These are phyloP conservation scores for Morpho deidamia DNA, from an alignment of 2,888 invertebrate genomes.

Conservation along the genomic window DNA sequence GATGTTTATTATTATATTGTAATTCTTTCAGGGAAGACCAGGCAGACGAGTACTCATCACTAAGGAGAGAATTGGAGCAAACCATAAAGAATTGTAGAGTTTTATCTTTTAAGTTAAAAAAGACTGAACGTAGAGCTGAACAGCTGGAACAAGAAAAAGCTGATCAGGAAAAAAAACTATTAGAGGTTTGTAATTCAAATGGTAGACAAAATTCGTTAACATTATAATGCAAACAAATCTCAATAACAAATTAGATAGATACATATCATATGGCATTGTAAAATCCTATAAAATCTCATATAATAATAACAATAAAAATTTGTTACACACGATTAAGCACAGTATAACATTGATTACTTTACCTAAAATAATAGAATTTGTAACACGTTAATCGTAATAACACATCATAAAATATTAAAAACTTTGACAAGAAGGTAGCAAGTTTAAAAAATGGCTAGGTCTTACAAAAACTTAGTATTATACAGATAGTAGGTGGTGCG, in stretches of 20 bases:
- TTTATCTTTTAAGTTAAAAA: constrained; percentile 97
- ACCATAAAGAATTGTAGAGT: constrained; percentile 99
- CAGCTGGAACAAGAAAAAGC: constrained; percentile 92
- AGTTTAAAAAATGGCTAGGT: too few species aligned
- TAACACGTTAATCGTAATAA: too few species aligned
- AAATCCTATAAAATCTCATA: too few species aligned
- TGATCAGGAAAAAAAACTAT: constrained; percentile 83
- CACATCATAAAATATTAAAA: too few species aligned
- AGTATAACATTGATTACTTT: too few species aligned
- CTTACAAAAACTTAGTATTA: constrained; percentile 18
- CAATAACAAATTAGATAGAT: too few species aligned
- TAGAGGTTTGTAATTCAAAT: constrained; percentile 48
- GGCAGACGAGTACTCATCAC: constrained; percentile 95
- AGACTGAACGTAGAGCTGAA: constrained; percentile 93
- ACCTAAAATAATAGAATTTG: too few species aligned
- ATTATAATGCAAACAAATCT: constrained; percentile 6
- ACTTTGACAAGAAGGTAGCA: too few species aligned
- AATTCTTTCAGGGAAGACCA: constrained; percentile 89
- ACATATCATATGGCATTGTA: too few species aligned
- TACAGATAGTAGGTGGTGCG: constrained; percentile 76
- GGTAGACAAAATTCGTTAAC: too few species aligned
- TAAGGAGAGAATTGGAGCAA: constrained; percentile 97
- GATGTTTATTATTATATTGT: constrained; percentile 3
- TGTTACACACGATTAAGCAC: too few species aligned
- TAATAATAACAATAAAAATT: too few species aligned